Evolutionary conservation across 2,888 invertebrate genomes (phyloP).

Genomic region (Tachina fera): DNA sequence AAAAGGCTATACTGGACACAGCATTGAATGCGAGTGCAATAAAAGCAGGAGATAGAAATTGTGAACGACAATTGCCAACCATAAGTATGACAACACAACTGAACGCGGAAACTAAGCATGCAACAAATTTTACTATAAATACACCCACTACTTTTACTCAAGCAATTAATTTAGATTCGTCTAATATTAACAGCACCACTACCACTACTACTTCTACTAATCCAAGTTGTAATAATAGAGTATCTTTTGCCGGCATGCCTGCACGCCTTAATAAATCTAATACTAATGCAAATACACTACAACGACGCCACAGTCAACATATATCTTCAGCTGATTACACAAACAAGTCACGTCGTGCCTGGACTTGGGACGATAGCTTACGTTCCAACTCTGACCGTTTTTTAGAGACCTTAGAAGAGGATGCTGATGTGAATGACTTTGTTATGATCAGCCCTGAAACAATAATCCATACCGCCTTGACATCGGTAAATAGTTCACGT

Average conservation of each 20-base stretch:
- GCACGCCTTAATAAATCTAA: constrained; percentile 1
- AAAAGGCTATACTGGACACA: not conserved
- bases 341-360: constrained; percentile 74
- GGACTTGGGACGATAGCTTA: constrained; percentile 83
- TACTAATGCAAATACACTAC: constrained; percentile 13
- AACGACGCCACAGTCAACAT: constrained; percentile 65
- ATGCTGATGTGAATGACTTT: constrained; percentile 71
- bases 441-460: constrained; percentile 36
- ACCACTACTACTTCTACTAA: constrained; percentile 7
- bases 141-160: constrained; percentile 20
- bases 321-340: not conserved
- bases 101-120: constrained; percentile 52
- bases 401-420: constrained; percentile 81
- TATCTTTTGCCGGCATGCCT: constrained; percentile 59
- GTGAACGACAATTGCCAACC: constrained; percentile 47
- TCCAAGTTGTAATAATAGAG: constrained; percentile 48
- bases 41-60: constrained; percentile 34
- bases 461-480: constrained; percentile 71
- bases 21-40: constrained; percentile 35
- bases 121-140: constrained; percentile 48
- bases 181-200: constrained; percentile 4
- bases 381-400: constrained; percentile 82
- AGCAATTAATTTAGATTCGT: constrained; percentile 39
- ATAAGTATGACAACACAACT: constrained; percentile 66
- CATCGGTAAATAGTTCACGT: constrained; percentile 70